phyloP scores from a whole-genome alignment of 1,140 invertebrate species.

The Gonatopus flavifemur region DNA sequence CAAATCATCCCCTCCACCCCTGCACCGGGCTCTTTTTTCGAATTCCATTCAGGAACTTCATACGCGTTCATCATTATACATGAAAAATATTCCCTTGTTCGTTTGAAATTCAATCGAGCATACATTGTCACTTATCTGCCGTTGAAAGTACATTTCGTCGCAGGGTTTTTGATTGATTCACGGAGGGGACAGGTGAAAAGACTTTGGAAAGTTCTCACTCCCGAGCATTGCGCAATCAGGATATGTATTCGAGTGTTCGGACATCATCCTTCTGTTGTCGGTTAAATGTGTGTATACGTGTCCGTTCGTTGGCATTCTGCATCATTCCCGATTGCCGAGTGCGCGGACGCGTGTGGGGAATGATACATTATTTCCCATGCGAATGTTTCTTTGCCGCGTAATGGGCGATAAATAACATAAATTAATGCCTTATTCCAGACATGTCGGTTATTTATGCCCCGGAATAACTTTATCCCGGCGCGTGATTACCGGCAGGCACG shows the following conservation, averaged over 20 bases:
- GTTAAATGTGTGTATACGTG: slow-evolving; percentile 6
- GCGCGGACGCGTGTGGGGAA: slow-evolving; percentile 46
- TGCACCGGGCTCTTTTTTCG: too few relatives aligned
- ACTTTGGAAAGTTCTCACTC: too few relatives aligned
- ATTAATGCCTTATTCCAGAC: slow-evolving; percentile 57
- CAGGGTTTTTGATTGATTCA: too few relatives aligned
- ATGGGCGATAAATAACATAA: slow-evolving; percentile 58
- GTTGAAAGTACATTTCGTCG: too few relatives aligned
- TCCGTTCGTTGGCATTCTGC: slow-evolving; percentile 47
- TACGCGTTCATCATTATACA: too few relatives aligned
- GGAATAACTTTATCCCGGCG: slow-evolving; percentile 56
- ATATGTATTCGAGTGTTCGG: neutral
- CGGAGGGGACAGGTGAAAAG: too few relatives aligned
- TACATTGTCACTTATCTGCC: too few relatives aligned
- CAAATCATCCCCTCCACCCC: too few relatives aligned
- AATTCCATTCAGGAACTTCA: too few relatives aligned
- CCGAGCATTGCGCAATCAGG: too few relatives aligned
- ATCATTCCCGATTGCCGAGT: slow-evolving; percentile 46
- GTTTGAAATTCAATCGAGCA: too few relatives aligned
- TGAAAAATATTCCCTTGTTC: too few relatives aligned
- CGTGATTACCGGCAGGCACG: slow-evolving; percentile 55
- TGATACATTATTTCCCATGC: slow-evolving; percentile 57
- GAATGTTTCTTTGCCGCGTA: slow-evolving; percentile 55
- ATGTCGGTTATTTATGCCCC: slow-evolving; percentile 55
- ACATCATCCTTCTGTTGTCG: neutral